Percentiles rank a stretch among this genome's conserved stretches.
Conservation (phyloP, 2,888 invertebrate species). For the Deilephila porcellus region DNA sequence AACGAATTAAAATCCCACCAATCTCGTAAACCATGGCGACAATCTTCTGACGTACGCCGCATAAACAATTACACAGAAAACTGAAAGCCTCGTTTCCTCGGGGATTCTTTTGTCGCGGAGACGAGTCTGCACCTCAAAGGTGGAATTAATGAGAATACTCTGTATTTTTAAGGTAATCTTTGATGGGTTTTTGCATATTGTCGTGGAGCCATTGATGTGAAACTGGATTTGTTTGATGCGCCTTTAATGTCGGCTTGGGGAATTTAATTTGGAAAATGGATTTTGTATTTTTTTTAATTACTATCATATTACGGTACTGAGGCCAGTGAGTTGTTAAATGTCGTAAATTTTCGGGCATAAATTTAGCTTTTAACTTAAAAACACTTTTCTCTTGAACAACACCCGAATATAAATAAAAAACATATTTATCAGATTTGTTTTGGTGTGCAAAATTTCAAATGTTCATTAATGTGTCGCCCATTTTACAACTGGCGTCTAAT, state of each 20-base stretch:
- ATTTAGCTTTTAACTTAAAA: too few relatives aligned
- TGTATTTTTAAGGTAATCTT: conserved; percentile 56
- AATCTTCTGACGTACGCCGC: conserved; percentile 63
- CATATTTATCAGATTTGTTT: too few relatives aligned
- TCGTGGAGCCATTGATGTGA: conserved; percentile 13
- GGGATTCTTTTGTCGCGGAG: conserved; percentile 74
- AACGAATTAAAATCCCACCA: not conserved
- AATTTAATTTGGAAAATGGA: not conserved
- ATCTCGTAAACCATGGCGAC: conserved; percentile 41
- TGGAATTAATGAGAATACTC: conserved; percentile 71
- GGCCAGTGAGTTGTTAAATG: too few relatives aligned
- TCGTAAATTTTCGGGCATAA: too few relatives aligned
- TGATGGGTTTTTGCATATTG: conserved; percentile 32
- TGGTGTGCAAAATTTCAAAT: too few relatives aligned
- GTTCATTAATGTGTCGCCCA: too few relatives aligned
- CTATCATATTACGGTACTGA: too few relatives aligned
- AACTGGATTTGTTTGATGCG: conserved; percentile 16
- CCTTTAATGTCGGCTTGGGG: conserved; percentile 8
- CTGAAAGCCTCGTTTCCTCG: conserved; percentile 67
- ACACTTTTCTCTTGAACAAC: too few relatives aligned
- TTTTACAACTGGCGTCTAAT: too few relatives aligned
- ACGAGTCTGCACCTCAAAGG: conserved; percentile 67
- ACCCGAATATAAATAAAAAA: too few relatives aligned
- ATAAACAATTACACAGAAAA: conserved; percentile 76
- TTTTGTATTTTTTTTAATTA: not conserved